Conservation (phyloP, 2,113 vertebrate species). For the Cyprinodon variegatus region DNA sequence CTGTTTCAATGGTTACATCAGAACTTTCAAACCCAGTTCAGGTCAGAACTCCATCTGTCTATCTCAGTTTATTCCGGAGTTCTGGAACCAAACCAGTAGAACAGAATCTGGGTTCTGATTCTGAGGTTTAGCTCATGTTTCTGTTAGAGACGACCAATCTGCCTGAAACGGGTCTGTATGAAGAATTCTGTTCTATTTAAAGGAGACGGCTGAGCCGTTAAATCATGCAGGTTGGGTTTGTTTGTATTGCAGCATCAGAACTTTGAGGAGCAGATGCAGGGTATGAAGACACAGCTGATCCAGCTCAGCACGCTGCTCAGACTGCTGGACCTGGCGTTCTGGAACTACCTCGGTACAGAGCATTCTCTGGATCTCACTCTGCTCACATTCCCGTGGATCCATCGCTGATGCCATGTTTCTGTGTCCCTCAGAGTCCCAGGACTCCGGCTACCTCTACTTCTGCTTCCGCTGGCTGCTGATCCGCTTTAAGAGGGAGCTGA, state of each 20-base stretch:
- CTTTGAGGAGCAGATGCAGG: slow-evolving; percentile 99
- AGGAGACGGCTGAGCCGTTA: no score
- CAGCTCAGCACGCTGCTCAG: slow-evolving; percentile 93
- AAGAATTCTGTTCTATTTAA: no score
- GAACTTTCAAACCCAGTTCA: no score
- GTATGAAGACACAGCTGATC: slow-evolving; percentile 97
- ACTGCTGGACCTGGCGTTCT: slow-evolving; percentile 93
- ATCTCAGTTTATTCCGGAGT: no score
- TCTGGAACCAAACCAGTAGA: no score
- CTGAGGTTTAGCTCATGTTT: no score
- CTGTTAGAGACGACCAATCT: no score
- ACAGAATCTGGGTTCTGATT: no score
- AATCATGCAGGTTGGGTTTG: slow-evolving; percentile 7
- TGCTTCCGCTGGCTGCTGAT: slow-evolving; percentile 99
- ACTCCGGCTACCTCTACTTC: slow-evolving; percentile 97
- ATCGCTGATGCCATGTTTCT: neutral
- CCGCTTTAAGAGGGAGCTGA: slow-evolving; percentile 96
- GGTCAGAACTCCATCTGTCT: no score
- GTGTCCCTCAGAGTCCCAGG: slow-evolving; percentile 88
- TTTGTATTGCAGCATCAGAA: slow-evolving; percentile 87
- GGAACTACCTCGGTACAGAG: slow-evolving; percentile 91
- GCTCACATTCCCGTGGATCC: neutral
- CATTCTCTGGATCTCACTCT: neutral
- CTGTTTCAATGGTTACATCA: no score
- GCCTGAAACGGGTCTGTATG: neutral